A percentile compares a stretch with the other conserved stretches of the same genome.
phyloP scores from a whole-genome alignment of 23 tunicate species.

The Trididemnum miniatum region DNA sequence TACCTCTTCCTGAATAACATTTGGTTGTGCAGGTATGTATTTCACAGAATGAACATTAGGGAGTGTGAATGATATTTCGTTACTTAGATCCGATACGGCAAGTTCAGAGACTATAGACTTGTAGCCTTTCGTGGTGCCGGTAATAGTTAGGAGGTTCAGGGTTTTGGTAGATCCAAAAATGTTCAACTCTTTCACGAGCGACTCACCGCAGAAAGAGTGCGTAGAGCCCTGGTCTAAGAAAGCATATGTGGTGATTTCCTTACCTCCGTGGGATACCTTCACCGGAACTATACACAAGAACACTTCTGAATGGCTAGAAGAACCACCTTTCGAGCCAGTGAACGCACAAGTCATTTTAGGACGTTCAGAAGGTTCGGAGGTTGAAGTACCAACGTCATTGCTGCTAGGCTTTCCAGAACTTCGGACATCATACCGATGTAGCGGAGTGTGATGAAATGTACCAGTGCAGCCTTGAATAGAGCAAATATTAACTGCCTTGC shows the following conservation, averaged over 20 bases:
- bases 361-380: too few relatives aligned
- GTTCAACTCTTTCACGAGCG: neutral
- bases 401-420: too few relatives aligned
- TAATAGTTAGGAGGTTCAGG: neutral
- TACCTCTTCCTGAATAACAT: neutral
- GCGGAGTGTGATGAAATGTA: too few relatives aligned
- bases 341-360: too few relatives aligned
- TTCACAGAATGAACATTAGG: neutral
- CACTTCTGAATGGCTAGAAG: neutral
- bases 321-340: too few relatives aligned
- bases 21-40: neutral
- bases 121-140: neutral
- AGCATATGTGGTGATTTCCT: neutral
- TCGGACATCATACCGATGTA: too few relatives aligned
- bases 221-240: neutral
- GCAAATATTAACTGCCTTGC: too few relatives aligned
- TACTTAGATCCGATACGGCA: neutral
- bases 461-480: too few relatives aligned
- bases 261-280: neutral
- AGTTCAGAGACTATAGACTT: neutral
- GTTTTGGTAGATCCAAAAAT: neutral
- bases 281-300: neutral
- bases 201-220: neutral
- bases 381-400: too few relatives aligned
- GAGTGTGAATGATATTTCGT: neutral